These are phyloP conservation scores for Ctena decussata DNA, from an alignment of 2,888 invertebrate genomes.

Conservation along the genomic window DNA sequence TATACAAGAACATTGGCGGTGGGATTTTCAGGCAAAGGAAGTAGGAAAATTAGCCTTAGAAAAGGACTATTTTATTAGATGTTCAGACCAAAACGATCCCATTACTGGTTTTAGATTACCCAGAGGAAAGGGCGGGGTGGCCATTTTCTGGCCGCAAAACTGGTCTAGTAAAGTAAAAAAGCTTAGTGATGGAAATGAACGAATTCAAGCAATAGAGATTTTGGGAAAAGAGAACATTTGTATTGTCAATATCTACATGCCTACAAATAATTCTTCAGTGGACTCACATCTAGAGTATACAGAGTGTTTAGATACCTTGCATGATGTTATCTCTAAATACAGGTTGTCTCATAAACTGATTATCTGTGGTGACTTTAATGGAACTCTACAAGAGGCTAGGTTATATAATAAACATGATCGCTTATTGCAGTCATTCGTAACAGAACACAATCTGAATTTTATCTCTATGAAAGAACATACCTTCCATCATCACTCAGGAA, in stretches of 20 bases:
- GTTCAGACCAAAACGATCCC: background rate
- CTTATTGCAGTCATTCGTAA: background rate
- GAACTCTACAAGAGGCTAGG: background rate
- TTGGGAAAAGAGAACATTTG: background rate
- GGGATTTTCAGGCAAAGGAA: background rate
- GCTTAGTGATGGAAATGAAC: background rate
- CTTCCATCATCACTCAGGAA: background rate
- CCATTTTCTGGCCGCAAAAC: background rate
- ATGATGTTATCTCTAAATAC: background rate
- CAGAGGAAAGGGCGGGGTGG: background rate
- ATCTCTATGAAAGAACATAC: background rate
- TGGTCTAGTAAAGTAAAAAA: background rate
- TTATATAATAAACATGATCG: background rate
- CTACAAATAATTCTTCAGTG: background rate
- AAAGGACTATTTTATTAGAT: background rate
- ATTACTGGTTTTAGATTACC: background rate
- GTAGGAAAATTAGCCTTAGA: background rate
- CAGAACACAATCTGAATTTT: background rate
- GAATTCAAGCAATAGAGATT: background rate
- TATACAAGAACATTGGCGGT: background rate
- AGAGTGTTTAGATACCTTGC: conserved; percentile 5
- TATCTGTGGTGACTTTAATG: background rate
- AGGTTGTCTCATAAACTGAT: background rate
- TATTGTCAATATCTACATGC: background rate
- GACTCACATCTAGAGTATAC: background rate